Base-by-base conservation (phyloP, 92 coral and sea anemone genomes). In the Epizoanthus scotinus region DNA sequence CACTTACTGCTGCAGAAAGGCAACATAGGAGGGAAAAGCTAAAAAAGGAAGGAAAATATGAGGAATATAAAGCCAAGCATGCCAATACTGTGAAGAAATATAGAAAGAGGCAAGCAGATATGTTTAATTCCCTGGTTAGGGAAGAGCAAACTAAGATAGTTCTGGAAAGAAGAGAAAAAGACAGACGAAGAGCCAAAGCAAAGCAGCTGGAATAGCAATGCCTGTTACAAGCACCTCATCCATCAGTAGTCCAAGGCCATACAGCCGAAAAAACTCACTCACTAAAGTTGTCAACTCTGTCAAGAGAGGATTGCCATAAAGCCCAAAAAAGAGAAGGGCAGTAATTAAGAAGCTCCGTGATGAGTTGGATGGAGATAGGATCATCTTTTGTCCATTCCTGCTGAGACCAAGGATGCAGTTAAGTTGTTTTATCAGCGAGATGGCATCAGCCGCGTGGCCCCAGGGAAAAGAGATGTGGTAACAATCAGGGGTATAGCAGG, bases 381-480 rank as follows among this genome's bases (percentile, higher is more conserved):
- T 42, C 58, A 47, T n/a, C 74, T 69, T 67, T 63, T 73, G 71
- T 73, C 82, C 58, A 70, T 83, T 83, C 65, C 73, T 28, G 74
- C 86, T 42, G 80, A 71, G 50, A 34, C 86, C 56, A 83, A 71
- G 68, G 72, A 83, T 22, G 80, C 80, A 68, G 81, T 83, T 29
- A 77, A 61, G 67, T 60, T 60, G 58, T 82, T 82, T 71, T 71
- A 82, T 12, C 74, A 59, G 53, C 63, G 61, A 71, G 81, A 73
- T 72, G 81, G 62, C 72, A 82, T 82, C 47, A 83, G 86, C 69
- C 55, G 73, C 68, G 72, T 83, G 82, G 86, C 86, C 78, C 82
- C 86, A 71, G 82, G 87, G 8, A 84, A 84, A 73, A 75, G 87
- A 75, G 83, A 84, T 84, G 87, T 75, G 52, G 77, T 74, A 18